Conservation (phyloP, 2,797 vertebrate genomes). For the Hemitrygon akajei region DNA sequence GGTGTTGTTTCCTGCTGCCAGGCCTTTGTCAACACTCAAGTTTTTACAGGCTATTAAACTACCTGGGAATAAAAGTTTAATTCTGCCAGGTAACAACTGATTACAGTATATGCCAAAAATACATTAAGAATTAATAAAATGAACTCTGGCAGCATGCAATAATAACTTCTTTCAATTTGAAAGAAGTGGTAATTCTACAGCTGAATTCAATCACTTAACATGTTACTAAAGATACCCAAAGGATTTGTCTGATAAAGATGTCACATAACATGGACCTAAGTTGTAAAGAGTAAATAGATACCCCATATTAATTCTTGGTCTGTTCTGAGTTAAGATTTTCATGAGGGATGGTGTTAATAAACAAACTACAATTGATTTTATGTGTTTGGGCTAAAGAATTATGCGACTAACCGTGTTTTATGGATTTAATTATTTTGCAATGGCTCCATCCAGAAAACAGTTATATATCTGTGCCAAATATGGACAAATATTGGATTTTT, state of each 20-base stretch:
- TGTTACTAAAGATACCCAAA: background rate
- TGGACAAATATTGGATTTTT: background rate
- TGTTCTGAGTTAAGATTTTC: background rate
- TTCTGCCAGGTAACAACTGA: background rate
- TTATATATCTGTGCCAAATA: background rate
- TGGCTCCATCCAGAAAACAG: background rate
- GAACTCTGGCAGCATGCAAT: background rate
- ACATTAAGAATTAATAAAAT: background rate
- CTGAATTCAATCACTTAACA: background rate
- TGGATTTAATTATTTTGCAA: conserved; percentile 14
- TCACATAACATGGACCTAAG: background rate
- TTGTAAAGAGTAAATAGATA: background rate
- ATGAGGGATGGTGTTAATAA: background rate
- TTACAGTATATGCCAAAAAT: background rate
- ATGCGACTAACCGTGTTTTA: background rate
- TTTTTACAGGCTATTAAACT: background rate
- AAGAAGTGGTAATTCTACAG: background rate
- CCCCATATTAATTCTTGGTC: background rate
- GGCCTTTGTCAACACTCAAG: background rate
- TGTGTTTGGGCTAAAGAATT: background rate
- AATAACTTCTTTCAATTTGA: background rate
- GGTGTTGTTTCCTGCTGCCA: background rate
- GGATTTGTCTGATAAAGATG: background rate
- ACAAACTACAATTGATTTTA: background rate
- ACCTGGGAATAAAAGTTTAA: background rate